Conservation (phyloP, 2,888 invertebrate species). For the Diarsia mendica region DNA sequence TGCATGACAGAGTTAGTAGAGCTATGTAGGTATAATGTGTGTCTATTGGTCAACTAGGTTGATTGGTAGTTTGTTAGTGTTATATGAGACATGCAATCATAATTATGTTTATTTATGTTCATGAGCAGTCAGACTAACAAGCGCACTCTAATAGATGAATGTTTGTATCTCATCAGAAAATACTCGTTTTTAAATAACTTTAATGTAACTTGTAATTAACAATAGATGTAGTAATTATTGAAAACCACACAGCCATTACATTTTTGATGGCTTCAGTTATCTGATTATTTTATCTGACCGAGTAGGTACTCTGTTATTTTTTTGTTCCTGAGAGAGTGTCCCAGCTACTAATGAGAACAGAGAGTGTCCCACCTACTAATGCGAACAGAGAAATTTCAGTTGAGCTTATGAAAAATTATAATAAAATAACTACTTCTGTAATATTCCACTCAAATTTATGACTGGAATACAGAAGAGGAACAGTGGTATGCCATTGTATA, state of each 20-base stretch:
- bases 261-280: not conserved
- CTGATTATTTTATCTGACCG: not conserved
- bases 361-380: too few species aligned
- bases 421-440: not conserved
- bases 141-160: conserved; percentile 29
- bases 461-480: not conserved
- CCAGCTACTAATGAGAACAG: not conserved
- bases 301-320: not conserved
- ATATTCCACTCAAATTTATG: not conserved
- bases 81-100: conserved; percentile 50
- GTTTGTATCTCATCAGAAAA: conserved; percentile 21
- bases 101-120: conserved; percentile 65
- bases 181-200: conserved; percentile 20
- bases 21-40: conserved; percentile 56
- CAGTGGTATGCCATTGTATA: not conserved
- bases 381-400: not conserved
- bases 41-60: conserved; percentile 68
- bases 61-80: conserved; percentile 67
- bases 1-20: conserved; percentile 51
- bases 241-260: not conserved
- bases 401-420: not conserved
- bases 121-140: conserved; percentile 55
- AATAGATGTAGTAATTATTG: not conserved
- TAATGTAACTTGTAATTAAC: not conserved
- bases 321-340: not conserved